phyloP scores from a whole-genome alignment of 2,113 vertebrate genomes.

The Rhea americana region DNA sequence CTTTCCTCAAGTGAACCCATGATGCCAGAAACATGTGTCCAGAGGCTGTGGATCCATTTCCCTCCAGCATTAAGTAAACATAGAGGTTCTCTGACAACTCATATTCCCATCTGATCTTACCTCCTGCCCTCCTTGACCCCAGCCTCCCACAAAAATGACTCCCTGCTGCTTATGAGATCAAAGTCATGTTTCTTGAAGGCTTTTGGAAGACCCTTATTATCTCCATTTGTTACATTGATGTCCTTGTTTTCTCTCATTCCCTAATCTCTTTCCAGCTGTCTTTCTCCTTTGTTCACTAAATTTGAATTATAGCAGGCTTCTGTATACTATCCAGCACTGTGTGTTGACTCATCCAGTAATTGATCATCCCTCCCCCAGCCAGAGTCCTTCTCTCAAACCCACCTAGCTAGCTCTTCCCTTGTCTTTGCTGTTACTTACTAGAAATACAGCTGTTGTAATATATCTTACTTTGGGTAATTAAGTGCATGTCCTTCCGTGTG shows the following conservation, averaged over 20 bases:
- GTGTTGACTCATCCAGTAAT: not conserved
- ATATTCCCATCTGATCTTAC: constrained; percentile 47
- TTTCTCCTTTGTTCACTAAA: not conserved
- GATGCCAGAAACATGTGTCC: not conserved
- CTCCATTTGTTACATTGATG: constrained; percentile 12
- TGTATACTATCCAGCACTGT: not conserved
- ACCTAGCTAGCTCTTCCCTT: not conserved
- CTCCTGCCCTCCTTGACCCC: constrained; percentile 38
- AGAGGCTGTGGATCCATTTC: not conserved
- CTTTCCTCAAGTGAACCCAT: not conserved
- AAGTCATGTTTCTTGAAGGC: constrained; percentile 24
- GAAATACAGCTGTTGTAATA: not conserved
- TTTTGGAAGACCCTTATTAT: constrained; percentile 28
- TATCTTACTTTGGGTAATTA: not conserved
- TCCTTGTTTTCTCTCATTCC: not conserved
- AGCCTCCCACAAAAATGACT: constrained; percentile 19
- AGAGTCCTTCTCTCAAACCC: not conserved
- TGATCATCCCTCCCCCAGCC: not conserved
- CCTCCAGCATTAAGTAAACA: not conserved
- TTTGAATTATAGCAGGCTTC: not conserved
- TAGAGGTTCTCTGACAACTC: constrained; percentile 20
- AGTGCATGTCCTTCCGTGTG: not conserved
- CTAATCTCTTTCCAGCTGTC: not conserved
- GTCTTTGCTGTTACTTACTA: not conserved
- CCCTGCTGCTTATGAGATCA: constrained; percentile 34